phyloP scores from a whole-genome alignment of 2,797 vertebrate species.

The Eurystomus glaucurus region DNA sequence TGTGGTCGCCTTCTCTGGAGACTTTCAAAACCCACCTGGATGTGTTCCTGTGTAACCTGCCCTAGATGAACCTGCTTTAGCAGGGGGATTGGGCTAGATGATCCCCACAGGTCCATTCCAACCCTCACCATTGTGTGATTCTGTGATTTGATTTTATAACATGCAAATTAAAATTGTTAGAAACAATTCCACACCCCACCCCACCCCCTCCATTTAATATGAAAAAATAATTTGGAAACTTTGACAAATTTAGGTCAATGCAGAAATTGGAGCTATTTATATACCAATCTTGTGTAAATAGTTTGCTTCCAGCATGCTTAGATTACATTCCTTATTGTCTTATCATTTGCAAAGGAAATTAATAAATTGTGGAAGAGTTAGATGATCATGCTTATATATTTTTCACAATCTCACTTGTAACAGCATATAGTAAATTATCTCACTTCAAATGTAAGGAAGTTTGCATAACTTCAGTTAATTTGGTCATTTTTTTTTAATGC shows the following conservation, averaged over 20 bases:
- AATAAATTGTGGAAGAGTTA: constrained; percentile 29
- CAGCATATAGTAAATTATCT: neutral
- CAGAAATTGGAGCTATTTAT: constrained; percentile 24
- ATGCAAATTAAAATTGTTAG: neutral
- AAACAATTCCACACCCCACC: neutral
- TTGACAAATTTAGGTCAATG: constrained; percentile 3
- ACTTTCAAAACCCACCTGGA: no score
- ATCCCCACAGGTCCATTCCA: no score
- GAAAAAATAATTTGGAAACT: constrained; percentile 17
- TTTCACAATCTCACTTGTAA: neutral
- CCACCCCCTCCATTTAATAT: neutral
- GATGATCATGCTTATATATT: neutral
- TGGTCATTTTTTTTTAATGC: neutral
- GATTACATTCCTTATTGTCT: constrained; percentile 32
- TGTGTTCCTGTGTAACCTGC: no score
- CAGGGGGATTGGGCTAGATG: no score
- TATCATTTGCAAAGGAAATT: constrained; percentile 26
- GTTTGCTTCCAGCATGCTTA: constrained; percentile 17
- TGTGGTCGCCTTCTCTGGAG: no score
- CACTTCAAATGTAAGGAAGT: neutral
- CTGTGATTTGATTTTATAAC: neutral
- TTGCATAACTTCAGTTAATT: neutral
- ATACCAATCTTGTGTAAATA: constrained; percentile 1
- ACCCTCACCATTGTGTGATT: no score
- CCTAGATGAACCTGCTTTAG: no score